Evolutionary conservation across 2,797 vertebrate genomes (phyloP).

Genomic region (Pseudotriccus pelzelni): DNA sequence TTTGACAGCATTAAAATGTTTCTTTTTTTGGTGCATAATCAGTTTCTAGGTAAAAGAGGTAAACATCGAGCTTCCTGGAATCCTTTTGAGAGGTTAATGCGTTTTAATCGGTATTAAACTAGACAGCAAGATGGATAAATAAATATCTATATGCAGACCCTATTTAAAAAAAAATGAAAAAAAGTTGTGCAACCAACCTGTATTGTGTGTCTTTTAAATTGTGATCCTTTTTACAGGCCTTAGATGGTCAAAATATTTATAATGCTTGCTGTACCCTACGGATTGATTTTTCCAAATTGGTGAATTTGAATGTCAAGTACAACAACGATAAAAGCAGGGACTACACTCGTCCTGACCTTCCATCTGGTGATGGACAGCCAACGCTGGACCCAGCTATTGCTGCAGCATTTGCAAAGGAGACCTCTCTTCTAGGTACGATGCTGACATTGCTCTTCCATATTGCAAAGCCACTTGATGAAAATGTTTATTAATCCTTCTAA

Average conservation of each 20-base stretch:
- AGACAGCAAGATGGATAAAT: background rate
- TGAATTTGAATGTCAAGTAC: conserved; percentile 98
- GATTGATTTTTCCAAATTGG: conserved; percentile 98
- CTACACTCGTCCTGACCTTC: conserved; percentile 96
- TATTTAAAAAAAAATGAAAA: background rate
- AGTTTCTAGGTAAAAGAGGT: background rate
- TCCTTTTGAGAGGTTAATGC: background rate
- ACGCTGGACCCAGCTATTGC: conserved; percentile 88
- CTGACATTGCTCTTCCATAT: background rate
- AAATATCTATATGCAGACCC: background rate
- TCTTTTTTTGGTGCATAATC: background rate
- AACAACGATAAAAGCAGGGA: conserved; percentile 99
- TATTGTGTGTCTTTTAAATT: background rate
- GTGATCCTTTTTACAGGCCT: conserved; percentile 79
- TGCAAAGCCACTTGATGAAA: background rate
- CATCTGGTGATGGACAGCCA: conserved; percentile 93
- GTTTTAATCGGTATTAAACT: background rate
- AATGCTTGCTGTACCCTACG: conserved; percentile 97
- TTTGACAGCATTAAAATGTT: background rate
- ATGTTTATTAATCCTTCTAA: background rate
- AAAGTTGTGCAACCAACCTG: background rate
- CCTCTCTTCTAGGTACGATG: conserved; percentile 94
- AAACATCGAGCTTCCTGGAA: background rate
- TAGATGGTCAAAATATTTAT: conserved; percentile 98
- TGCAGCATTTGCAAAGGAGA: conserved; percentile 93